These are phyloP conservation scores for Illadopsis cleaveri DNA, from an alignment of 2,113 vertebrate genomes.

Conservation along the genomic window DNA sequence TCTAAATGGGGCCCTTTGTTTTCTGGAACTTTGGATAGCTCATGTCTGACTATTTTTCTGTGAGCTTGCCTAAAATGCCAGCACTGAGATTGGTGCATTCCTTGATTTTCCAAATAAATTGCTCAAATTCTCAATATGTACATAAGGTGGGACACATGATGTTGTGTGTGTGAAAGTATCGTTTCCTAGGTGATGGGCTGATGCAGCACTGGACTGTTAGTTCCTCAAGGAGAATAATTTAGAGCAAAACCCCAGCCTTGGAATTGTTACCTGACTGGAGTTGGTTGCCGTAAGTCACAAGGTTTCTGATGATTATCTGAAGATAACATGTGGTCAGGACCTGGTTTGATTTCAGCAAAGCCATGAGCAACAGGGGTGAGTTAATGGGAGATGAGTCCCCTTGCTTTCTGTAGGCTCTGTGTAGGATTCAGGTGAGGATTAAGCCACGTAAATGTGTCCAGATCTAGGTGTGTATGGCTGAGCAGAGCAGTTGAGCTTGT, in stretches of 20 bases:
- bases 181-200: not conserved
- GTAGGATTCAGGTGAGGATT: not conserved
- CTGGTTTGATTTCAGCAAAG: not conserved
- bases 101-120: constrained; percentile 3
- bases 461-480: not conserved
- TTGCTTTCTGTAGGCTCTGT: not conserved
- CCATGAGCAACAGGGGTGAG: not conserved
- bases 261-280: not conserved
- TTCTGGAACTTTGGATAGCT: not conserved
- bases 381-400: not conserved
- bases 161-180: not conserved
- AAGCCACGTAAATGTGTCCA: not conserved
- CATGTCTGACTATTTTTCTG: not conserved
- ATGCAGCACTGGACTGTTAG: not conserved
- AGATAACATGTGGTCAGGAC: not conserved
- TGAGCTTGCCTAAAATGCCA: not conserved
- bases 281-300: not conserved
- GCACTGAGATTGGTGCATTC: not conserved
- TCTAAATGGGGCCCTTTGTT: constrained; percentile 42
- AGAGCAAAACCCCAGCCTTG: not conserved
- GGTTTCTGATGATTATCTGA: not conserved
- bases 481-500: not conserved
- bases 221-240: not conserved
- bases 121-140: not conserved
- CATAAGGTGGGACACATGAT: not conserved